Evolutionary conservation across 2,888 invertebrate species (phyloP).

Genomic region (Spicauda simplicius): DNA sequence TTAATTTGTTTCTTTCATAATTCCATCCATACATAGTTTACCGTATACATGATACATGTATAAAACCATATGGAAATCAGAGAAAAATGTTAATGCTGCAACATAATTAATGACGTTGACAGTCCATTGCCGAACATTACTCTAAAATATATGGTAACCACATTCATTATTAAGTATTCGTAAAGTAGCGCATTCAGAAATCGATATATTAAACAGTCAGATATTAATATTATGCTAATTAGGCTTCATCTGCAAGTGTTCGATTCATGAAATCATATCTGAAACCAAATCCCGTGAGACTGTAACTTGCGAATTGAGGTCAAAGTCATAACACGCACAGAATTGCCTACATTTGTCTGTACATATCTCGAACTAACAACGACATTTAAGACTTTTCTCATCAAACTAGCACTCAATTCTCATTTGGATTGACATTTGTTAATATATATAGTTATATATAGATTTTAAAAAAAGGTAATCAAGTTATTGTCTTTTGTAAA

Average conservation of each 20-base stretch:
- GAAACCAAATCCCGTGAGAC: constrained; percentile 67
- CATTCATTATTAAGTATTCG: too few relatives aligned
- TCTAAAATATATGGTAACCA: too few relatives aligned
- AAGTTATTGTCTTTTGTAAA: too few relatives aligned
- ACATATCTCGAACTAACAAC: constrained; percentile 13
- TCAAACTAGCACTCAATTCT: neutral
- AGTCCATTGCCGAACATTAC: too few relatives aligned
- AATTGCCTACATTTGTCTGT: constrained; percentile 29
- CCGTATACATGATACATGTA: too few relatives aligned
- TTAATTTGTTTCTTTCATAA: too few relatives aligned
- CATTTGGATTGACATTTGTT: neutral
- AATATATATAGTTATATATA: neutral
- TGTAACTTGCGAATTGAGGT: constrained; percentile 57
- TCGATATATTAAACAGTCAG: constrained; percentile 1
- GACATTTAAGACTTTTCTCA: neutral
- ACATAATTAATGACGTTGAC: too few relatives aligned
- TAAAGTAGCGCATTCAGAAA: neutral
- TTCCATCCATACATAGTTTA: too few relatives aligned
- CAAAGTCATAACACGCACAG: constrained; percentile 59
- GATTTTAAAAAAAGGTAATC: too few relatives aligned
- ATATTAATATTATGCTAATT: constrained; percentile 19
- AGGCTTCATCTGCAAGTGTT: constrained; percentile 32
- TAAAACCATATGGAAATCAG: too few relatives aligned
- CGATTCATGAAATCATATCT: constrained; percentile 57
- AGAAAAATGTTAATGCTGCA: too few relatives aligned